Conservation (phyloP, 2,797 vertebrate genomes). For the Cyprinodon diabolis region DNA sequence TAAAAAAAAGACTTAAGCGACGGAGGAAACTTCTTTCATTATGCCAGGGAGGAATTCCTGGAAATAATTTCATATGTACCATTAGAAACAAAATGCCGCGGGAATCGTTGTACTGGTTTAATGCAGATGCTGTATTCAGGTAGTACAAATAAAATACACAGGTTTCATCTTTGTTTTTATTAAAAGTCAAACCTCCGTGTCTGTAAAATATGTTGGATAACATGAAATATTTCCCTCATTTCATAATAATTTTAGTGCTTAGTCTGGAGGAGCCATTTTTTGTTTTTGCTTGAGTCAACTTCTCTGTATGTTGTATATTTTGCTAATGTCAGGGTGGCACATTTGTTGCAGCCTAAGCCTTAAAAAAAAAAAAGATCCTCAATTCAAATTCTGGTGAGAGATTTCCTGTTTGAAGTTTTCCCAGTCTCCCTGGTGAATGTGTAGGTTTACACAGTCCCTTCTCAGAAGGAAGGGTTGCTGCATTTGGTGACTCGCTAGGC, state of each 20-base stretch:
- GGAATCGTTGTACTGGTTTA: background rate
- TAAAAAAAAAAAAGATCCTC: background rate
- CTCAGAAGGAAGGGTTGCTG: too few species aligned
- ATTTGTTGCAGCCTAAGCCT: background rate
- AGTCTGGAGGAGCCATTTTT: too few species aligned
- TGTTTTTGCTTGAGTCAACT: background rate
- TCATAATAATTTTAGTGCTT: background rate
- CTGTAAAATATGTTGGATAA: background rate
- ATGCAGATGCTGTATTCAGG: background rate
- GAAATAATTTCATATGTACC: conserved; percentile 37
- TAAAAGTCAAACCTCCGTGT: background rate
- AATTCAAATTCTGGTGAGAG: background rate
- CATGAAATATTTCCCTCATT: background rate
- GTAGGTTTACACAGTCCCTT: too few species aligned
- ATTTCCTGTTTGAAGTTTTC: background rate
- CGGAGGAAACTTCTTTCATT: conserved; percentile 27
- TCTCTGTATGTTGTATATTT: background rate
- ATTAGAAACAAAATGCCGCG: background rate
- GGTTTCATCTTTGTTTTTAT: background rate
- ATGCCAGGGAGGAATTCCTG: conserved; percentile 22
- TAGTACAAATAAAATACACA: too few species aligned
- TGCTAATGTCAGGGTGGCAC: background rate
- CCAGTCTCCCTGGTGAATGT: too few species aligned
- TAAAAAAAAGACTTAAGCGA: background rate
- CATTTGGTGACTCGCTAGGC: too few species aligned